Evolutionary conservation across 2,797 vertebrate genomes (phyloP), one percentile per base, ranked within the genome.

Genomic region (Etheostoma nigrum): DNA sequence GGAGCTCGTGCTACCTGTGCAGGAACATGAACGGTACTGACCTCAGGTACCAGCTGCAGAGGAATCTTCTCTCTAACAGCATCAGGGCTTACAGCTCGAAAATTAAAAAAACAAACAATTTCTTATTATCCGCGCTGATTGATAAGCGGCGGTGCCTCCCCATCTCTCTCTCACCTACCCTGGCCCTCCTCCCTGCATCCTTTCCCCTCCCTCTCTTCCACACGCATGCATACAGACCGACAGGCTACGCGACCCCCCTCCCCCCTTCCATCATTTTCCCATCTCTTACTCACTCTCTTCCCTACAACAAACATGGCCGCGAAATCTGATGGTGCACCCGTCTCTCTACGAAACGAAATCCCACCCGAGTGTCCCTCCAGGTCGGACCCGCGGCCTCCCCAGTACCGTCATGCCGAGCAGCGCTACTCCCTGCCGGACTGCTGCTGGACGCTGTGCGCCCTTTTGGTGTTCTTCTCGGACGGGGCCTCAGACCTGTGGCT

Each of bases 401-500:
- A 65, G 74, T 90, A 76, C 49, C 86, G 88, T 13, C 85, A 91
- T 27, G 81, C 92, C 71, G 93, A 90, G 81, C 90, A 91, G 75
- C 93, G 90, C 72, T 98, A 96, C 93, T 94, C 96, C 57, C 86
- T 97, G 60, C 90, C 91, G 93, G 97, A 98, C 95, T 96, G 96
- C 85, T 96, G 96, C 92, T 99, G 98, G 97, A 96, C 96, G 81
- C 95, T 98, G 79, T 96, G 95, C 88, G 96, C 97, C 74, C 95
- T 99, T 70, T 85, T 98, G 83, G 97, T 99, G 78, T 98, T 98
- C 95, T 98, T 99, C 95, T 98, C 96, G 93, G 97, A 99, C 96
- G 97, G 97, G 68, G 97, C 97, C 92, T 97, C 97, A 81, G 97
- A 99, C 97, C 97, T 99, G 97, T 98, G 97, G 97, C 97, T 99